These are phyloP conservation scores for Lepidurus packardi DNA, from an alignment of 1,140 invertebrate species.

Conservation along the genomic window DNA sequence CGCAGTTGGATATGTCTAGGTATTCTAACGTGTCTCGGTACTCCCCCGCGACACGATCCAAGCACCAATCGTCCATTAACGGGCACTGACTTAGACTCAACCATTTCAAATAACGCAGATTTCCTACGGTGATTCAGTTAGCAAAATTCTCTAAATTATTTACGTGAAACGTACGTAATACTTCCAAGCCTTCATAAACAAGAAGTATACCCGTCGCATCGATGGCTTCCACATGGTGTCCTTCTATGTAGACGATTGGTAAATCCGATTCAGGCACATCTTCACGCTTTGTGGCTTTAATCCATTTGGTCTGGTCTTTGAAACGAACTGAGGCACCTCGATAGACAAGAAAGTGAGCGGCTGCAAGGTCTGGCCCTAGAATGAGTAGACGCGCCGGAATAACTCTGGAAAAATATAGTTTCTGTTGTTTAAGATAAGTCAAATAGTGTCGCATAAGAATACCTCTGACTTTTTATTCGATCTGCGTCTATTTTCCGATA, in stretches of 20 bases:
- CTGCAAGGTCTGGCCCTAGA: conserved; percentile 63
- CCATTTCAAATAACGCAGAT: conserved; percentile 56
- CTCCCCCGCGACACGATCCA: conserved; percentile 58
- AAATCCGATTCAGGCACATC: conserved; percentile 46
- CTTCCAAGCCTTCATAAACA: conserved; percentile 64
- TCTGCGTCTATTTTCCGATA: conserved; percentile 43
- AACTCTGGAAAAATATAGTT: conserved; percentile 43
- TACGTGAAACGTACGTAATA: conserved; percentile 48
- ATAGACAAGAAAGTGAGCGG: conserved; percentile 63
- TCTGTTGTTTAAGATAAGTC: neutral
- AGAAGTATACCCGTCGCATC: conserved; percentile 58
- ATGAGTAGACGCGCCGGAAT: conserved; percentile 44
- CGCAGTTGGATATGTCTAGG: conserved; percentile 65
- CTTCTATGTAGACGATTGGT: conserved; percentile 51
- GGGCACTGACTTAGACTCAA: conserved; percentile 58
- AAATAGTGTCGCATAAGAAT: conserved; percentile 44
- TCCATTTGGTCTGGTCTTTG: conserved; percentile 47
- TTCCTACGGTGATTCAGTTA: conserved; percentile 42
- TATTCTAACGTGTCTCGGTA: conserved; percentile 57
- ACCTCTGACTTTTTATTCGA: conserved; percentile 44
- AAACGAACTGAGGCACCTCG: conserved; percentile 64
- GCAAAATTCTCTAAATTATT: conserved; percentile 32
- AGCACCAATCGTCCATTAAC: conserved; percentile 67
- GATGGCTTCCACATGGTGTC: conserved; percentile 58
- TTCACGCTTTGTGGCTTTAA: conserved; percentile 44